Conservation (phyloP, 2,888 invertebrate genomes). For the Subacronicta megacephala region DNA sequence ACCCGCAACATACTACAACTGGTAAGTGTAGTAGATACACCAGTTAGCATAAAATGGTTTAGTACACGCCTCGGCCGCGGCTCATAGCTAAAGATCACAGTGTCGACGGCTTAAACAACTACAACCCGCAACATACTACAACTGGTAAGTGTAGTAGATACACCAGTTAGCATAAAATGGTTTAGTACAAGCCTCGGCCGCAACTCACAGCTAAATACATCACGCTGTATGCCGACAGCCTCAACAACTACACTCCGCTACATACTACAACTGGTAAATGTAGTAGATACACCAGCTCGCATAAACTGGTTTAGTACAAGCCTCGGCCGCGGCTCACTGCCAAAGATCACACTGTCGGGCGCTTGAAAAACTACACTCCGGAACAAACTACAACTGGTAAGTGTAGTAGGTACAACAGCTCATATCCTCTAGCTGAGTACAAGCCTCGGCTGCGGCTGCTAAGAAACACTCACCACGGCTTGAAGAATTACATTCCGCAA, state of each 20-base stretch:
- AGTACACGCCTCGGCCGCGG: too few species aligned
- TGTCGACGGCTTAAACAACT: conserved; percentile 82
- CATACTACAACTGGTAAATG: conserved; percentile 29
- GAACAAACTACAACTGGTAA: conserved; percentile 44
- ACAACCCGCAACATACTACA: conserved; percentile 61
- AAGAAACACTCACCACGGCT: conserved; percentile 80
- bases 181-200: too few species aligned
- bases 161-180: too few species aligned
- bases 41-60: too few species aligned
- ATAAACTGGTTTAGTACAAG: too few species aligned
- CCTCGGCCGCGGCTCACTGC: too few species aligned
- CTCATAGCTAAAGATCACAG: too few species aligned
- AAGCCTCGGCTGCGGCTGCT: too few species aligned
- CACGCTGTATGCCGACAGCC: conserved; percentile 84
- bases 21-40: conserved; percentile 19
- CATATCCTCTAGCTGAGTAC: too few species aligned
- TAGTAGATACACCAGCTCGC: background rate
- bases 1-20: conserved; percentile 54
- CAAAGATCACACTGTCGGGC: conserved; percentile 80
- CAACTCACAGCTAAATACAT: conserved; percentile 42
- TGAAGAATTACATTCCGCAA: conserved; percentile 76
- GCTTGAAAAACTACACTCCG: conserved; percentile 77
- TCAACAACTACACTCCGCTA: conserved; percentile 76
- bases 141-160: conserved; percentile 22
- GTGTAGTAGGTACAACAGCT: background rate